Base-by-base conservation (phyloP, 2,113 vertebrate genomes). In the Lichenostomus cassidix region DNA sequence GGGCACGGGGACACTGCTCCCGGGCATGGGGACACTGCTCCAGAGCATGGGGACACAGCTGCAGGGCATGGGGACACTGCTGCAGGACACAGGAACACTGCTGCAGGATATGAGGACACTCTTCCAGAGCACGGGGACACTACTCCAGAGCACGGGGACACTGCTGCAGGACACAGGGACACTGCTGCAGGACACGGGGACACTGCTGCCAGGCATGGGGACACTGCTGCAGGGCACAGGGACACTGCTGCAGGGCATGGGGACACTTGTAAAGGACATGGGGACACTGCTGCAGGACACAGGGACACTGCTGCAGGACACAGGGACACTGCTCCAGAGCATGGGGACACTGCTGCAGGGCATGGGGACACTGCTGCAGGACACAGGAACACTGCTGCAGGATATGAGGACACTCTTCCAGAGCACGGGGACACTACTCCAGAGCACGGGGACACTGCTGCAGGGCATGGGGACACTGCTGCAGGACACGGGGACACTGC, bases 1-100 rank as follows among this genome's bases (percentile, higher is more conserved):
- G 44, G 68, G 37, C 64, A 8, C 4, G 12, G 80, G 59, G 50
- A 19, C 49, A 85, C 17, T 5, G 25, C 47, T n/a, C n/a, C n/a
- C n/a, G n/a, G n/a, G n/a, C n/a, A n/a, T n/a, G 4, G 42, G 31
- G 31, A 67, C 64, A 64, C 28, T 31, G 62, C 29, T 44, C 15
- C 42, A 44, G 42, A 15, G 15, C 29, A 8, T 18, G 15, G 0
- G 2, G 41, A 44, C 29, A 8, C 23, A 4, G 24, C 50, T 28
- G 50, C 55, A 53, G 44, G 68, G 37, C 64, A 8, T 3, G 12
- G 80, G 59, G 50, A 19, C 49, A 85, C 17, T 5, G 25, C 47
- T 44, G 42, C 42, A 44, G 42, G 42, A 15, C 29, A 8, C 21
- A 27, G 0, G 2, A 37, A 44, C 29, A 8, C 23, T 4, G 24